Base-by-base conservation (phyloP, 2,888 invertebrate species). In the Pharmacophagus antenor region DNA sequence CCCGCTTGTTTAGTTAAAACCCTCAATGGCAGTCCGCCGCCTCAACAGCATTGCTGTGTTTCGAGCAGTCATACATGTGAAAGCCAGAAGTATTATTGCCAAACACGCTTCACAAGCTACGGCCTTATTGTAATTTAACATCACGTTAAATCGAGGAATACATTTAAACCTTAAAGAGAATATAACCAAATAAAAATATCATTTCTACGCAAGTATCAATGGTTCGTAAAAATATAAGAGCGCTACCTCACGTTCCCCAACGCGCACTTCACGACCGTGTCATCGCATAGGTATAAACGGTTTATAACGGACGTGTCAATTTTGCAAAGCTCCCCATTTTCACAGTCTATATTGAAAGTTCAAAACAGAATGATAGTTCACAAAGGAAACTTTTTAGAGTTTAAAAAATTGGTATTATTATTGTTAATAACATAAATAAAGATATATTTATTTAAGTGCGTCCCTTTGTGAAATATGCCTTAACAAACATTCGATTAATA, bases 251-350 rank as follows among this genome's bases (percentile, higher is more conserved):
- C 47, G 55, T 47, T 21, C 22, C n/a, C 15, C 18, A 50, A 41
- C 25, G 44, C 49, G 53, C 47, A 56, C 51, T 49, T 37, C 58
- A 47, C 47, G 56, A 51, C 51, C n/a, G 42, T 55, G 51, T 56
- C 60, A 51, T 56, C 56, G 56, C 51, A 27, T 46, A 50, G 27
- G 21, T 56, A 56, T 56, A 56, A 61, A 61, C 60, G 56, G 54
- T 61, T 61, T 61, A 56, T 47, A 61, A 56, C 47, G 56, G 20
- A 61, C 60, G 60, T 61, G 60, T 61, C 60, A 56, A 61, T 61
- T 47, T 61, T 56, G 47, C 51, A 61, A 56, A 61, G 60, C 51
- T 52, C 51, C 46, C 56, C 25, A 61, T 61, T 61, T 61, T 41
- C 51, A 41, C 37, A 47, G 56, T 37, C 51, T 46, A 61, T 56